These are phyloP conservation scores for Masticophis lateralis DNA, from an alignment of 2,797 vertebrate genomes.

Conservation along the genomic window DNA sequence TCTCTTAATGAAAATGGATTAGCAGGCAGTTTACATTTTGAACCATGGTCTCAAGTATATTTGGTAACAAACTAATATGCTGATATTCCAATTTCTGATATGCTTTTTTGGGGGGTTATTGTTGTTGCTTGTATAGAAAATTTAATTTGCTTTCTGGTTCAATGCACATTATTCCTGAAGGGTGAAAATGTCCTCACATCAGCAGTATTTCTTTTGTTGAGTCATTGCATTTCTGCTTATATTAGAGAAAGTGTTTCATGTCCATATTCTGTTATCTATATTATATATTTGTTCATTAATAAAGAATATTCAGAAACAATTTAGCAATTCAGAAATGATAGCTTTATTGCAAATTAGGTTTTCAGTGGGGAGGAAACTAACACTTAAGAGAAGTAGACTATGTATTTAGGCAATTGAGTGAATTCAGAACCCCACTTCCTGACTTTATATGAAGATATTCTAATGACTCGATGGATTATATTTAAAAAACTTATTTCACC, in stretches of 20 bases:
- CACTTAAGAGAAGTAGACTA: background rate
- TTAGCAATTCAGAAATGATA: background rate
- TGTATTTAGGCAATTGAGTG: background rate
- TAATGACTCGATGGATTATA: background rate
- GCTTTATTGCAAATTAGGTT: background rate
- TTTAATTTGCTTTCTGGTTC: background rate
- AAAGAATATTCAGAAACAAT: background rate
- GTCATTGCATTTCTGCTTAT: background rate
- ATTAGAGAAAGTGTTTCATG: background rate
- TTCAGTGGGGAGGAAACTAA: background rate
- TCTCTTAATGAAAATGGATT: background rate
- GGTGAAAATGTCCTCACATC: rapidly evolving
- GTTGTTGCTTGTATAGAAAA: background rate
- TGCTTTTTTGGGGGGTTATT: background rate
- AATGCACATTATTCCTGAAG: background rate
- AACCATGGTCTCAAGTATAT: background rate
- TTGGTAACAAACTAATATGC: background rate
- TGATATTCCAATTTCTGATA: background rate
- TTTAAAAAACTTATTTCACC: background rate
- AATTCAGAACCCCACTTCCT: background rate
- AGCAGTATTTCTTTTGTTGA: background rate
- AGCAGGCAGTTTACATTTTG: background rate
- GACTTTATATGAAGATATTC: too few relatives aligned
- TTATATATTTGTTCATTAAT: background rate
- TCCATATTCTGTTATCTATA: background rate